Evolutionary conservation across 2,113 vertebrate genomes (phyloP), one percentile per base, ranked within the genome.

Genomic region (Euleptes europaea): DNA sequence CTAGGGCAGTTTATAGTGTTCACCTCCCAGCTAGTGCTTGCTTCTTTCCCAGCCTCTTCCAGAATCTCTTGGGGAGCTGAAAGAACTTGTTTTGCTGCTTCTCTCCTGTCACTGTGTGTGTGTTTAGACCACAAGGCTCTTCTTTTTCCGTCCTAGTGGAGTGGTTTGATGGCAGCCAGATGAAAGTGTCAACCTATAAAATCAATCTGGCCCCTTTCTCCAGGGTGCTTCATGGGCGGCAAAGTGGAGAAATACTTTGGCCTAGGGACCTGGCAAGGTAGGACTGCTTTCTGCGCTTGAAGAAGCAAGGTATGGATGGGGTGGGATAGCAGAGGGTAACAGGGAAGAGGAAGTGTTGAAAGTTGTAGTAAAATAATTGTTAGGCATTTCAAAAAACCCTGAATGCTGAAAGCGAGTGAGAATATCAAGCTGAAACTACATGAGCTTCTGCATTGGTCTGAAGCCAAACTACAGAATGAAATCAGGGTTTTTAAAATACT

Each of bases 121-220:
- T 65, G 31, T 44, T 5, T 15, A 82, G 35, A 80, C 84, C 84
- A 9, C 8, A 42, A 83, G 65, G n/a, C 87, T 86, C 83, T 81
- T 91, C 92, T 91, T 63, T n/a, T 92, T 93, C 33, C 33, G 33
- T 66, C 42, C 54, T 82, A 23, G 87, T n/a, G 72, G 9, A 33
- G 66, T 38, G 38, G 72, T 87, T 92, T 92, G 87, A 94, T 93
- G 92, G 92, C 94, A 42, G 89, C 89, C 93, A 90, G 65, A 93
- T 94, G 95, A 95, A 96, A 94, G 89, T 95, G 87, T 96, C 95
- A 84, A 92, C 94, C 91, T 91, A 82, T 80, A 95, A 96, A 95
- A 93, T 94, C 90, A 95, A 94, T 85, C 94, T 94, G 60, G 95
- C 92, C 74, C 92, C 94, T 88, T 95, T 96, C 90, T 89, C 94